Evolutionary conservation across 1,140 invertebrate genomes (phyloP).

Genomic region (Aphaenogaster ashmeadi): DNA sequence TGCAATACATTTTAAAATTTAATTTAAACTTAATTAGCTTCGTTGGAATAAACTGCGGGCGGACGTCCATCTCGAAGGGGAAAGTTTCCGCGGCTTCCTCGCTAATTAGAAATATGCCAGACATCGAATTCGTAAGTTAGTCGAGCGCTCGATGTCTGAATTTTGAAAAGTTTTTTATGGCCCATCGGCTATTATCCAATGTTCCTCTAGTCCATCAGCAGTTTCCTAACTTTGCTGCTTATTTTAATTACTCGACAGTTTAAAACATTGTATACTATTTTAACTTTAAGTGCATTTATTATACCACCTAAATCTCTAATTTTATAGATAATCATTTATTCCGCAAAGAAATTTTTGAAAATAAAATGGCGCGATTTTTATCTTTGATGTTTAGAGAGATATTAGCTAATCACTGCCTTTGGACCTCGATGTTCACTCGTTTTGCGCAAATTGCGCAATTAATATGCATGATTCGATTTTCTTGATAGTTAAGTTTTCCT

Average conservation of each 20-base stretch:
- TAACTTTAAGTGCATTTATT: neutral
- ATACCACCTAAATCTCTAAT: neutral
- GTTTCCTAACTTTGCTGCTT: neutral
- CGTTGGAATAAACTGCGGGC: neutral
- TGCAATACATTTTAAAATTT: conserved; percentile 1
- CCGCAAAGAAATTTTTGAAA: neutral
- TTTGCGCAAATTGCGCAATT: conserved; percentile 9
- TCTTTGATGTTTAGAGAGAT: neutral
- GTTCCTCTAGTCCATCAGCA: no score
- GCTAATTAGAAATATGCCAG: conserved; percentile 32
- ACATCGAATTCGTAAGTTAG: conserved; percentile 9
- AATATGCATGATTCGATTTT: conserved; percentile 1
- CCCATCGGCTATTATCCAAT: neutral
- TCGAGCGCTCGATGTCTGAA: neutral
- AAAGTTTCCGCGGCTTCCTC: neutral
- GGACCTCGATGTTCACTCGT: no score
- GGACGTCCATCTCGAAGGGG: neutral
- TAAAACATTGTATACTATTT: neutral
- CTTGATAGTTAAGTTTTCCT: conserved; percentile 10
- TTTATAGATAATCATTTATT: neutral
- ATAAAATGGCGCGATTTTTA: neutral
- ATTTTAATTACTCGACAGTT: neutral
- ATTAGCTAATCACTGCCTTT: neutral
- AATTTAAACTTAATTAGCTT: conserved; percentile 17
- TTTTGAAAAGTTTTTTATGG: neutral